Conservation (phyloP, 2,797 vertebrate species). For the Liparis tanakae region DNA sequence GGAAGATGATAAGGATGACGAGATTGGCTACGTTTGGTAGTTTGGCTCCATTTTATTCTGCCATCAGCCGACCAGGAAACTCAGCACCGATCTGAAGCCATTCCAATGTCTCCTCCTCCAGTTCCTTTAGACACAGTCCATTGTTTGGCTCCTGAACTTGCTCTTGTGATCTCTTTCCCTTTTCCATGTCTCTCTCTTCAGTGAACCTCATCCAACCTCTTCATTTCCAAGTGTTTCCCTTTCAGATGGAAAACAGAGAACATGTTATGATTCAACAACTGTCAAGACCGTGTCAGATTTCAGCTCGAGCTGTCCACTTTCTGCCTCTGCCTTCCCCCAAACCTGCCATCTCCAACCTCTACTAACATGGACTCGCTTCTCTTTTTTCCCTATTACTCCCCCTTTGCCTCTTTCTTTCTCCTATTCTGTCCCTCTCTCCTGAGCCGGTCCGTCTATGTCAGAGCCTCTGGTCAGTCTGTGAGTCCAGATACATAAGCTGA, state of each 20-base stretch:
- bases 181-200: constrained; percentile 54
- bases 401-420: constrained; percentile 24
- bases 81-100: constrained; percentile 90
- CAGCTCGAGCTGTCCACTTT: constrained; percentile 48
- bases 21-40: constrained; percentile 97
- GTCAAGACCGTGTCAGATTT: constrained; percentile 48
- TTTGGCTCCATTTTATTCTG: constrained; percentile 76
- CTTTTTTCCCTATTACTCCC: constrained; percentile 28
- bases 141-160: constrained; percentile 60
- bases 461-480: constrained; percentile 67
- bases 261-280: constrained; percentile 57
- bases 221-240: constrained; percentile 46
- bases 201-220: constrained; percentile 53
- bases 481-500: constrained; percentile 65
- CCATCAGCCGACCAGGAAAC: constrained; percentile 83
- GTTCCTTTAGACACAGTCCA: constrained; percentile 67
- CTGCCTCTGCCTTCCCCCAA: constrained; percentile 41
- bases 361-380: constrained; percentile 42
- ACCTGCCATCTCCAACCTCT: constrained; percentile 39
- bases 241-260: constrained; percentile 59
- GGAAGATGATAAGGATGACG: constrained; percentile 95
- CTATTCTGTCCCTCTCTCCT: constrained; percentile 20
- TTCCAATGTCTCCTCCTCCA: constrained; percentile 78
- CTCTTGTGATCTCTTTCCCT: constrained; percentile 47
- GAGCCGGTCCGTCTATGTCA: constrained; percentile 56